phyloP scores from a whole-genome alignment of 1,140 invertebrate genomes.

The Drosophila tristis region DNA sequence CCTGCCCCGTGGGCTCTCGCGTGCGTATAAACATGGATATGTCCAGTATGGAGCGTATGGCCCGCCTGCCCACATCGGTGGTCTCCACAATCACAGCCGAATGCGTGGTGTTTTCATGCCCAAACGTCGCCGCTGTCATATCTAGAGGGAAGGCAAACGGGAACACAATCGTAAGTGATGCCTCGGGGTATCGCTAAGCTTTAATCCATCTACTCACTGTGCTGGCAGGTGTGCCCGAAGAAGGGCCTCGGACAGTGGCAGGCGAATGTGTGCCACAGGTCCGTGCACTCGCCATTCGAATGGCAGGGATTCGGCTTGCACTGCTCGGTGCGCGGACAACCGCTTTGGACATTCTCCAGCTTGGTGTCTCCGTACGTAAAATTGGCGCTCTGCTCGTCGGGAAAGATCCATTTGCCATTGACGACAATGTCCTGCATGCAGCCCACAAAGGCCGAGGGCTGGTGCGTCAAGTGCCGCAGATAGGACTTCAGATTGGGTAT shows the following conservation, averaged over 20 bases:
- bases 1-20: constrained; percentile 91
- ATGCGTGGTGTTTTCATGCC: constrained; percentile 91
- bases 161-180: not conserved
- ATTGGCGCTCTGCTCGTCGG: constrained; percentile 60
- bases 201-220: constrained; percentile 87
- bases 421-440: constrained; percentile 96
- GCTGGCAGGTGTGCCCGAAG: constrained; percentile 93
- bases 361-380: constrained; percentile 56
- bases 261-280: constrained; percentile 94
- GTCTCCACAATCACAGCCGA: constrained; percentile 91
- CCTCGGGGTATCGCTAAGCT: rapidly evolving
- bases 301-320: constrained; percentile 94
- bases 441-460: constrained; percentile 92
- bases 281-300: constrained; percentile 93
- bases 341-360: constrained; percentile 87
- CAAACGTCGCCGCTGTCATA: constrained; percentile 95
- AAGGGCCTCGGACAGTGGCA: constrained; percentile 95
- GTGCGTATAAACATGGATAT: constrained; percentile 97
- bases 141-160: constrained; percentile 84
- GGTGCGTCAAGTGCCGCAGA: constrained; percentile 88
- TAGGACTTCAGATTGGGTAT: constrained; percentile 86
- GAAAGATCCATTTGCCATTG: constrained; percentile 91
- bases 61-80: constrained; percentile 87
- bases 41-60: constrained; percentile 91
- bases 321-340: constrained; percentile 91